Percentiles rank a stretch among this genome's conserved stretches.
Evolutionary conservation across 2,113 vertebrate species (phyloP).

Genomic region (Heptranchias perlo): DNA sequence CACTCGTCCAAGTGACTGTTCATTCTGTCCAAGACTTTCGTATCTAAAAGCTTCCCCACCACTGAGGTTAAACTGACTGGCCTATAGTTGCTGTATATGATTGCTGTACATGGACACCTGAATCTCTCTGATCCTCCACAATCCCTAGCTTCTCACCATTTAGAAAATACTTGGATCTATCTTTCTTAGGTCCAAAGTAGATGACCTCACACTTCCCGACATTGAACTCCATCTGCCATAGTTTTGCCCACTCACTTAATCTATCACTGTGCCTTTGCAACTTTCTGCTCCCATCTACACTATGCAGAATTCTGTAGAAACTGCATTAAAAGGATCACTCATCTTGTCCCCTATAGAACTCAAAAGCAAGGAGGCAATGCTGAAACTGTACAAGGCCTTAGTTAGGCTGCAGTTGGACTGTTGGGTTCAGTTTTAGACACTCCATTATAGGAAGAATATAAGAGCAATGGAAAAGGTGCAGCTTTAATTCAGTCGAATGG

Average conservation of each 20-base stretch:
- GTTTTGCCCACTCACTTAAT: background rate
- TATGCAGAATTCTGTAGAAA: background rate
- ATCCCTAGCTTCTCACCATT: background rate
- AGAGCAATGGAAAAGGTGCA: background rate
- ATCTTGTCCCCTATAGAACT: background rate
- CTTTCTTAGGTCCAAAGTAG: background rate
- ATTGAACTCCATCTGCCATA: background rate
- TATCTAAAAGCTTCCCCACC: too few relatives aligned
- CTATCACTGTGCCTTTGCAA: background rate
- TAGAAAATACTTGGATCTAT: background rate
- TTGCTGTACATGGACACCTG: background rate
- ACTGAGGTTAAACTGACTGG: too few relatives aligned
- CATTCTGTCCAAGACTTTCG: too few relatives aligned
- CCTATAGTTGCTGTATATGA: too few relatives aligned
- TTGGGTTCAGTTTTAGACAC: background rate
- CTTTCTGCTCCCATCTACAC: background rate
- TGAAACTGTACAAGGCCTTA: background rate
- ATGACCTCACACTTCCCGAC: background rate
- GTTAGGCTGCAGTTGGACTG: background rate
- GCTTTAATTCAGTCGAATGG: background rate
- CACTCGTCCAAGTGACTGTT: too few relatives aligned
- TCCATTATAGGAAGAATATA: background rate
- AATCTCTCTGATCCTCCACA: background rate
- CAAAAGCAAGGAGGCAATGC: background rate
- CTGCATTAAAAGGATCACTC: background rate